Percentiles rank a stretch among this genome's conserved stretches.
phyloP scores from a whole-genome alignment of 2,113 vertebrate species.

The Sporophila hypoxantha region DNA sequence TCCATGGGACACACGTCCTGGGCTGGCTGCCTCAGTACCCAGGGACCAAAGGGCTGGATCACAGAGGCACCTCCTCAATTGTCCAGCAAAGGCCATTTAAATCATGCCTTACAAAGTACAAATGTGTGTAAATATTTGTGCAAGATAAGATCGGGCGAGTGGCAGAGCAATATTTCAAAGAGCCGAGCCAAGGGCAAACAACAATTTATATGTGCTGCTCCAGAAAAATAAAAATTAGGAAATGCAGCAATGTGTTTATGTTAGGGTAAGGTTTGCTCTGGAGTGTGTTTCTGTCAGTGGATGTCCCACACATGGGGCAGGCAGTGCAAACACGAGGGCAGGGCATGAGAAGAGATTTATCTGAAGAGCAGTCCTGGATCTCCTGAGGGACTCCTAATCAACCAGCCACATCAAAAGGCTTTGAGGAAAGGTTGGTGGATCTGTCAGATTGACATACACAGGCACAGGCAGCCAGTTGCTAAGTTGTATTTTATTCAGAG shows the following conservation, averaged over 20 bases:
- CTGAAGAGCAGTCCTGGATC: background rate
- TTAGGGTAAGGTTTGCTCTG: conserved; percentile 15
- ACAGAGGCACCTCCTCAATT: background rate
- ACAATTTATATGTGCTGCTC: conserved; percentile 36
- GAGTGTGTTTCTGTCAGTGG: background rate
- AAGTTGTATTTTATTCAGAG: background rate
- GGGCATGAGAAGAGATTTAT: background rate
- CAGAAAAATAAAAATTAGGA: conserved; percentile 40
- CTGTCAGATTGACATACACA: background rate
- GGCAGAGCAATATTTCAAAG: conserved; percentile 55
- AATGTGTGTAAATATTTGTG: conserved; percentile 52
- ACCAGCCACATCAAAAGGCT: background rate
- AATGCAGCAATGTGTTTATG: conserved; percentile 20
- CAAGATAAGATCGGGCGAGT: conserved; percentile 50
- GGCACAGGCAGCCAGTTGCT: background rate
- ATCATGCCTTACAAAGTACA: conserved; percentile 10
- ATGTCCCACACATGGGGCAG: background rate
- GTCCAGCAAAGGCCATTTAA: background rate
- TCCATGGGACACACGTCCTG: background rate
- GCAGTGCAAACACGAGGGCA: background rate
- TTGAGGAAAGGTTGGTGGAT: background rate
- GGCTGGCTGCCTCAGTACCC: background rate
- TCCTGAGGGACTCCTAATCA: background rate
- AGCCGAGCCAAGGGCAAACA: conserved; percentile 40
- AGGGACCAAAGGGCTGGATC: background rate